Evolutionary conservation across 2,888 invertebrate genomes (phyloP), one percentile per base, ranked within the genome.

Genomic region (Cerceris rybyensis): DNA sequence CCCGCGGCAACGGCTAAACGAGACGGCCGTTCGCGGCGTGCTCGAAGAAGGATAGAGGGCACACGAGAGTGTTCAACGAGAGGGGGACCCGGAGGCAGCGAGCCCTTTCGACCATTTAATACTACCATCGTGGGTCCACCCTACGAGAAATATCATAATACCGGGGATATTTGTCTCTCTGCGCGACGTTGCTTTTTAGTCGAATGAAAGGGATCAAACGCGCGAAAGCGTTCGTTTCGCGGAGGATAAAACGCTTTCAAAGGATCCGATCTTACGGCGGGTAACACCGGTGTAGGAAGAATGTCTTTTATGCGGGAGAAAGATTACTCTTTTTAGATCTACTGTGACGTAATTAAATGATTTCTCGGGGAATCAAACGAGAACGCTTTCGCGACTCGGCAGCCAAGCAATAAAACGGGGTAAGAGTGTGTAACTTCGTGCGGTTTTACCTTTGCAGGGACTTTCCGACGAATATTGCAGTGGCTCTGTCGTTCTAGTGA

Each of bases 1-100:
- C 84, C 86, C 83, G 86, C 84, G 84, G 84, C 86, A 80, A 86
- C 76, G 81, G 69, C 83, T 84, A 86, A 88, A 87, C 81, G 85
- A 82, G 84, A 75, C 78, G 82, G 74, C 59, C 68, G 68, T 70
- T 72, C 60, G 65, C 69, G 50, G 43, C 70, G 70, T 17, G 70
- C 50, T 63, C 41, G 59, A 16, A 41, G 67, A 8, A 9, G 52
- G 49, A 60, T 55, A 70, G 78, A 69, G 64, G 57, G 67, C 54
- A 41, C 55, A 14, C 43, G 69, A n/a, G n/a, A n/a, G 75, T 76
- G 74, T 84, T 85, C 67, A 82, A 84, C 28, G 28, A 28, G 28
- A 2, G 85, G 81, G 82, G 68, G 41, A 71, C 75, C 77, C 73
- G 70, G 57, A 60, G 81, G 78, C 81, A 61, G 55, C 60, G 52